Conservation (phyloP, 2,113 vertebrate genomes). For the Oreocharis arfaki region DNA sequence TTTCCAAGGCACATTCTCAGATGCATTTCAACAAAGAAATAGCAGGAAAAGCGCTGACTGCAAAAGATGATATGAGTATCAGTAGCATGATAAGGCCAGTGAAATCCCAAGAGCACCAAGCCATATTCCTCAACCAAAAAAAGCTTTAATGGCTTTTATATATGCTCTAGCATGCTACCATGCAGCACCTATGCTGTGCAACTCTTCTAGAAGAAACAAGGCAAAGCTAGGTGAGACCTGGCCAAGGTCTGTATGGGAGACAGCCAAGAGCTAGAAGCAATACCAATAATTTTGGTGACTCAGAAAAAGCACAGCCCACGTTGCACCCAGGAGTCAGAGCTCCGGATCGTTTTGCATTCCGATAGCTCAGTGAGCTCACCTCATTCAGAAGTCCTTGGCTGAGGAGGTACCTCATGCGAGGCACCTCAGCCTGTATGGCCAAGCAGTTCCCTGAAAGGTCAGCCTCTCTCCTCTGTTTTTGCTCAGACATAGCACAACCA, state of each 20-base stretch:
- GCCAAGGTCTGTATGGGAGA: neutral
- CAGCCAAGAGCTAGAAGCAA: neutral
- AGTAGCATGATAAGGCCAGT: neutral
- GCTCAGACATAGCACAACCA: neutral
- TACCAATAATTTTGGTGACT: neutral
- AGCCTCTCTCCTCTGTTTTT: neutral
- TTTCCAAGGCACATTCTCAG: constrained; percentile 42
- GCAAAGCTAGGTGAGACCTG: neutral
- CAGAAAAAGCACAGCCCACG: neutral
- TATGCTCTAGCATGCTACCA: neutral
- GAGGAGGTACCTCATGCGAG: neutral
- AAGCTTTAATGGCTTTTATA: neutral
- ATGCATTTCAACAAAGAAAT: neutral
- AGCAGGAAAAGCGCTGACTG: neutral
- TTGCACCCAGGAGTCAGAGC: neutral
- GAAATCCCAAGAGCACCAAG: constrained; percentile 7
- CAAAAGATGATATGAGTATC: neutral
- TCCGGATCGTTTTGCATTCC: neutral
- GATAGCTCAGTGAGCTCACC: neutral
- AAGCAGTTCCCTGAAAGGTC: neutral
- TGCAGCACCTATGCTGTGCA: neutral
- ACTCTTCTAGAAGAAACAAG: neutral
- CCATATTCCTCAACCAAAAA: neutral
- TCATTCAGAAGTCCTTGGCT: neutral
- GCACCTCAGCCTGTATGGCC: neutral